Base-by-base conservation (phyloP, 2,888 invertebrate species). In the Cenopis cana region DNA sequence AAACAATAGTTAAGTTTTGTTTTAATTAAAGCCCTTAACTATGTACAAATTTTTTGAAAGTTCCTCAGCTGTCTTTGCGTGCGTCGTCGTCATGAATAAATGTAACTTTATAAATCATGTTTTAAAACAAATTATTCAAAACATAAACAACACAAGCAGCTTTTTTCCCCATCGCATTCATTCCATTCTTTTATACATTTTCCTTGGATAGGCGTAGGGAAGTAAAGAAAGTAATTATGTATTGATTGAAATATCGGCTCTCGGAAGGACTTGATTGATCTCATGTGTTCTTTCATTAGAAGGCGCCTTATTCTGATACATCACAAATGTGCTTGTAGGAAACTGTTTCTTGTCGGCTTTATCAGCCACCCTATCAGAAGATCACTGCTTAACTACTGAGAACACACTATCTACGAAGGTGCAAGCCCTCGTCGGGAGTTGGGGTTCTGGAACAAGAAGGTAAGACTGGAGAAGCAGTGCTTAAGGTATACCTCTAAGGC, bases 241-340 rank as follows among this genome's bases (percentile, higher is more conserved):
- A 50, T 50, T 64, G 50, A 57, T 64, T 33, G 56, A 38, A 64
- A 56, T 62, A 57, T 18, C 55, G 61, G 50, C 50, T 29, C 24
- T 52, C 11, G 46, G 41, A 64, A 54, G 29, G 61, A 69, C 14
- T 46, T 55, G 72, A 68, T 68, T 72, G 68, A 68, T 59, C 54
- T 64, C 68, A 65, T 41, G 52, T 69, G 64, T 65, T 65, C 52
- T 50, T 57, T 69, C 57, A 57, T 69, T 69, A 65, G 52, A 12
- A 24, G 12, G 17, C 46, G 64, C 38, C 52, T 29, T 65, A 56
- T 65, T 52, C 52, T 38, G 24, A 12, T 17, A 20, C 38, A 50
- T 36, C 49, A n/a, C 41, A 38, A 17, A 9, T 18, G 17, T 18
- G 36, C 14, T n/a, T 29, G 12, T n/a, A 17, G 24, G n/a, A 36